Conservation (phyloP, 1,140 invertebrate genomes). For the Zophobas morio region DNA sequence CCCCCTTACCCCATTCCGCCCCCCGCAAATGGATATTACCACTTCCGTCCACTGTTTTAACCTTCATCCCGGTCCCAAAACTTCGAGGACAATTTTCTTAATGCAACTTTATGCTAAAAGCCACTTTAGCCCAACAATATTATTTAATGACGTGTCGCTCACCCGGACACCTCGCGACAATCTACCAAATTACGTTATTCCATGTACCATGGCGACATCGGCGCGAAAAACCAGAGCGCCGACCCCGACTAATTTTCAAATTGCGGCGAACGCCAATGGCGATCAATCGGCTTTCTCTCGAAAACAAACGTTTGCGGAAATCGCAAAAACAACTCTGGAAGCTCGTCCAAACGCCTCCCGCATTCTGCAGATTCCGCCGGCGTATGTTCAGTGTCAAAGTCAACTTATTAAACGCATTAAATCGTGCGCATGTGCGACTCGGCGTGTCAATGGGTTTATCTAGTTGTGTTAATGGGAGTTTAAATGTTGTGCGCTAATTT, state of each 20-base stretch:
- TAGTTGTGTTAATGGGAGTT: conserved; percentile 25
- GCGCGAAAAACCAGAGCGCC: neutral
- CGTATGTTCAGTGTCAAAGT: conserved; percentile 38
- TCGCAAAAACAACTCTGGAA: neutral
- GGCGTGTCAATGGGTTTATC: conserved; percentile 38
- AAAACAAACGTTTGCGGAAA: neutral
- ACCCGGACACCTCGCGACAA: conserved; percentile 18
- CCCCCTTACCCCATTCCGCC: too few species aligned
- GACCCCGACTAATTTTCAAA: conserved; percentile 4
- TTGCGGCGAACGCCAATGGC: too few species aligned
- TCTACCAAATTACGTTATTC: conserved; percentile 30
- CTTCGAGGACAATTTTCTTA: conserved; percentile 28
- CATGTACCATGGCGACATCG: conserved; percentile 2
- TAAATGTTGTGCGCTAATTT: conserved; percentile 4
- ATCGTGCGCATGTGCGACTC: conserved; percentile 8
- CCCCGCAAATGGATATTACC: neutral
- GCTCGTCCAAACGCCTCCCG: neutral
- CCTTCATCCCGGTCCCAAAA: neutral
- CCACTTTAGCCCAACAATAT: conserved; percentile 34
- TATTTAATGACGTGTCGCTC: conserved; percentile 31
- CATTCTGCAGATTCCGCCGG: conserved; percentile 15
- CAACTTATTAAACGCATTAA: conserved; percentile 36
- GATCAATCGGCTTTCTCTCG: too few species aligned
- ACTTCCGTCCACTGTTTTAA: conserved; percentile 2
- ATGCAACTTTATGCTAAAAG: conserved; percentile 40